Base-by-base conservation (phyloP, 2,888 invertebrate genomes). In the Autographa gamma region DNA sequence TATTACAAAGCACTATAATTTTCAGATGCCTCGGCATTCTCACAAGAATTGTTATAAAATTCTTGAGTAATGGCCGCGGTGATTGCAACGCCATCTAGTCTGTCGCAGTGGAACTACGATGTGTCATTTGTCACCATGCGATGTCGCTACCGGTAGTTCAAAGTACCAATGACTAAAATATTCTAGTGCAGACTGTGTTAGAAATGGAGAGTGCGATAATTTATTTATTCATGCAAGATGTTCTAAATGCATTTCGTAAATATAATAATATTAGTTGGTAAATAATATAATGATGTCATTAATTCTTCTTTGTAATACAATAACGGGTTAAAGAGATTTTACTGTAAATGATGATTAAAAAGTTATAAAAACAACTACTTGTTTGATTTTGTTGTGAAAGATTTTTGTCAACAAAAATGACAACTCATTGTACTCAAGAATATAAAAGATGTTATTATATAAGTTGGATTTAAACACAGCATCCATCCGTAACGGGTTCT, bases 101-200 rank as follows among this genome's bases (percentile, higher is more conserved):
- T 52, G 63, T 61, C 18, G 18, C 16, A 66, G 32, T 16, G 25
- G 91, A 92, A 95, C 90, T 90, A 80, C 61, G 77, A 88, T 86
- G 88, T 95, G 95, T 95, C 95, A 89, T 83, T 87, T 90, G 90
- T 91, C 88, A 84, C 92, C 91, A 88, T 90, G 84, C 89, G 95
- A 95, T 94, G 95, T 95, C 95, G 95, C 95, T 92, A 92, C 89
- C 74, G 67, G 85, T 82, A 59, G 52, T 8, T 31, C 54, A 19
- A 5, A 54, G 19, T 19, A 56, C 13, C 54, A 25, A 19, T 13
- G 13, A 13, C 14, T 3, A 11, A 11, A 25, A 25, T 19, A 25
- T 13, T n/a, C n/a, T 13, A 11, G 18, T 56, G 11, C 11, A 4
- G n/a, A 18, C 11, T n/a, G 8, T 32, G 3, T 43, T 34, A 32